A percentile compares a stretch with the other conserved stretches of the same genome.
Evolutionary conservation across 2,113 vertebrate species (phyloP).

Genomic region (Scomber japonicus): DNA sequence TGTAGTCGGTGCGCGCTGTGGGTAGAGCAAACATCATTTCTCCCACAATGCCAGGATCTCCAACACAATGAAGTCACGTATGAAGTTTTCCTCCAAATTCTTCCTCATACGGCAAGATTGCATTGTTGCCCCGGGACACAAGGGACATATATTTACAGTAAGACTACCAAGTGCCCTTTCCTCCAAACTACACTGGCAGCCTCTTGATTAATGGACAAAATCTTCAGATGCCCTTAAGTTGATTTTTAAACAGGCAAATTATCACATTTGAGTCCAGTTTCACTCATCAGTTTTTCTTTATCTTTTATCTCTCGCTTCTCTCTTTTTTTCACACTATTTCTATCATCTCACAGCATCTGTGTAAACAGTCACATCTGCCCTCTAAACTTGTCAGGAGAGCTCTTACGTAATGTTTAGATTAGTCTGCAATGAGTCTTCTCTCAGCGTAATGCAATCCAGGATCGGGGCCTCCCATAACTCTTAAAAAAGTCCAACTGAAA

Average conservation of each 20-base stretch:
- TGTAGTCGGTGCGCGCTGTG: constrained; percentile 59
- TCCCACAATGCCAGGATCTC: constrained; percentile 81
- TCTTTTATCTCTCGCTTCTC: constrained; percentile 27
- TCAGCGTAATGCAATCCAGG: constrained; percentile 61
- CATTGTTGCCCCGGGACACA: constrained; percentile 77
- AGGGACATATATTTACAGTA: constrained; percentile 72
- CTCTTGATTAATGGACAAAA: constrained; percentile 3
- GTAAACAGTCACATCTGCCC: constrained; percentile 75
- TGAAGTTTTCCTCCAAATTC: constrained; percentile 76
- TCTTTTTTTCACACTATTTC: constrained; percentile 36
- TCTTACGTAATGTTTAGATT: constrained; percentile 79
- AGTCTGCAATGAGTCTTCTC: constrained; percentile 63
- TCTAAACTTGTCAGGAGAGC: constrained; percentile 70
- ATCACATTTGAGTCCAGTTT: constrained; percentile 1
- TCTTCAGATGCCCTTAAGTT: constrained; percentile 7
- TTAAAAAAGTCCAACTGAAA: constrained; percentile 51
- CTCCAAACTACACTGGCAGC: constrained; percentile 50
- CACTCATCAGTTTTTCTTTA: background rate
- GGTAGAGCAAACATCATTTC: constrained; percentile 71
- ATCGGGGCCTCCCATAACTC: constrained; percentile 68
- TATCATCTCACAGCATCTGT: constrained; percentile 67
- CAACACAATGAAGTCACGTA: constrained; percentile 80
- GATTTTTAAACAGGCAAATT: background rate
- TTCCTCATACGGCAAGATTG: constrained; percentile 56
- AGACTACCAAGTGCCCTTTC: constrained; percentile 61